Evolutionary conservation across 23 tunicate species (phyloP).

Genomic region (Trididemnum miniatum): DNA sequence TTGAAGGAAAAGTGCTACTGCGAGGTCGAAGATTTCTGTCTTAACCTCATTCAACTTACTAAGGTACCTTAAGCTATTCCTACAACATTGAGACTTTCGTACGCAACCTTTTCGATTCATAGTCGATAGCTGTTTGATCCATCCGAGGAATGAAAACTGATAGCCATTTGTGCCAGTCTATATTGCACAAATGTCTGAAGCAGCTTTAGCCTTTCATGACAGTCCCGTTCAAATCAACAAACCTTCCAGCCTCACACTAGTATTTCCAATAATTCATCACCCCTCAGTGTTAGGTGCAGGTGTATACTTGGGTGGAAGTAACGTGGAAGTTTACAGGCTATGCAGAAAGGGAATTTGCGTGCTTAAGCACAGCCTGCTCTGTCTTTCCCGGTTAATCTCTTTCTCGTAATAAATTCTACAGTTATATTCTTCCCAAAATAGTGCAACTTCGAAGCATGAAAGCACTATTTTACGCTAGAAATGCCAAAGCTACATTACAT

Average conservation of each 20-base stretch:
- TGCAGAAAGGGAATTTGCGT: not conserved
- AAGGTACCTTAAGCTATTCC: not conserved
- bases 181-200: not conserved
- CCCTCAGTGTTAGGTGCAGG: too few relatives aligned
- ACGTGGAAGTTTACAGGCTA: not conserved
- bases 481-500: not conserved
- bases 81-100: not conserved
- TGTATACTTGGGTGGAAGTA: too few relatives aligned
- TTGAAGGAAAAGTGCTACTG: not conserved
- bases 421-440: not conserved
- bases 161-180: not conserved
- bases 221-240: not conserved
- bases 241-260: not conserved
- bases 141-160: not conserved
- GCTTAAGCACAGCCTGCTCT: not conserved
- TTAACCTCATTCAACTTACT: not conserved
- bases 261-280: not conserved
- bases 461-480: not conserved
- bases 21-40: not conserved
- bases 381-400: not conserved
- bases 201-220: not conserved
- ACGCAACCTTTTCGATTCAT: not conserved
- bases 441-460: not conserved
- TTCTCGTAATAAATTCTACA: not conserved
- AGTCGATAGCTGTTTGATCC: not conserved